A percentile compares a stretch with the other conserved stretches of the same genome.
phyloP scores from a whole-genome alignment of 2,797 vertebrate genomes.

The Chelon labrosus region DNA sequence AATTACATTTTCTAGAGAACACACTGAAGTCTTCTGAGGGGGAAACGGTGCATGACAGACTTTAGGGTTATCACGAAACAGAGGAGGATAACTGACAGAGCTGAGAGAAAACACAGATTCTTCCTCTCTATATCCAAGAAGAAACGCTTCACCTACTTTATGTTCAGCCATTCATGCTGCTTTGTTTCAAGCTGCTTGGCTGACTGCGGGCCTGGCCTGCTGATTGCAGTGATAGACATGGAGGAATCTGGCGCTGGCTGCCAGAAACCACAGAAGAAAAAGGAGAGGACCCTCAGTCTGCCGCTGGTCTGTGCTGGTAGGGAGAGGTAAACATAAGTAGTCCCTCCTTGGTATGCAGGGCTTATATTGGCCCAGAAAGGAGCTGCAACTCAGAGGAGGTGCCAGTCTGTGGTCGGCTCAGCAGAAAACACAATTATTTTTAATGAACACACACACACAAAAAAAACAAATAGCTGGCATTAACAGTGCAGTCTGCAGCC shows the following conservation, averaged over 20 bases:
- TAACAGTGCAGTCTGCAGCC: slow-evolving; percentile 29
- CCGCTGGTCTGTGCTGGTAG: slow-evolving; percentile 75
- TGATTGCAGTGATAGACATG: slow-evolving; percentile 90
- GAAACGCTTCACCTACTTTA: slow-evolving; percentile 65
- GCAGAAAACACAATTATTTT: slow-evolving; percentile 79
- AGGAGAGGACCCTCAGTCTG: slow-evolving; percentile 84
- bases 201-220: slow-evolving; percentile 85
- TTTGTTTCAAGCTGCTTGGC: slow-evolving; percentile 82
- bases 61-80: slow-evolving; percentile 24
- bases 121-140: slow-evolving; percentile 42
- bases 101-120: slow-evolving; percentile 53
- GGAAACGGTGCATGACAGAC: neutral
- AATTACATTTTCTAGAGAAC: neutral
- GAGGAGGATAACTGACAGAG: slow-evolving; percentile 35
- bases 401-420: slow-evolving; percentile 66
- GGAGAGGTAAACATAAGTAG: slow-evolving; percentile 88
- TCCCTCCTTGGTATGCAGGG: slow-evolving; percentile 85
- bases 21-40: no score
- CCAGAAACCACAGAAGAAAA: slow-evolving; percentile 87
- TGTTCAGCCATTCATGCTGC: slow-evolving; percentile 73
- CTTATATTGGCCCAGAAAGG: slow-evolving; percentile 71
- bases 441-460: slow-evolving; percentile 66
- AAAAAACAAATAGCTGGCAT: slow-evolving; percentile 63
- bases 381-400: slow-evolving; percentile 63
- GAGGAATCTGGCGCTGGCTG: slow-evolving; percentile 86